phyloP scores from a whole-genome alignment of 2,888 invertebrate genomes.

The Cephalotes varians region DNA sequence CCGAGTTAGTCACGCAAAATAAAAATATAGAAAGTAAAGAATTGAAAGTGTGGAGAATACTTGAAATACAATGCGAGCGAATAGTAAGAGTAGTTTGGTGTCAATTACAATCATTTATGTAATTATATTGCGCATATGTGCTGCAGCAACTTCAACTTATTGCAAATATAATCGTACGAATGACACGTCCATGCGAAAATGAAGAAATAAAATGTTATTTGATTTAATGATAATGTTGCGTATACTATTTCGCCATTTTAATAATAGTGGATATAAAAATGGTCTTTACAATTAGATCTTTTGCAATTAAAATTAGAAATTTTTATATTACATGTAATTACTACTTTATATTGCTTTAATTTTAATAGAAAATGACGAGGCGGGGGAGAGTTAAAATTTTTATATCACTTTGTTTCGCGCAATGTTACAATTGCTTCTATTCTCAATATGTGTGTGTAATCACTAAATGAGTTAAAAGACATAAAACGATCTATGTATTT shows the following conservation, averaged over 20 bases:
- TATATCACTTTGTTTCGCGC: background rate
- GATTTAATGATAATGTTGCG: background rate
- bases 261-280: background rate
- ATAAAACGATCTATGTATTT: background rate
- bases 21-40: constrained; percentile 17
- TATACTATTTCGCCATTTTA: background rate
- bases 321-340: background rate
- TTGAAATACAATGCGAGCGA: background rate
- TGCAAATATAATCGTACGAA: background rate
- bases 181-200: background rate
- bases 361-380: background rate
- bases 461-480: background rate
- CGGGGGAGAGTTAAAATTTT: background rate
- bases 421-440: background rate
- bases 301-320: background rate
- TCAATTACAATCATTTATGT: constrained; percentile 25
- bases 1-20: constrained; percentile 31
- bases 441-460: no score
- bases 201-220: constrained; percentile 13
- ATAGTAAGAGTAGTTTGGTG: background rate
- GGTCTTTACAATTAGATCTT: background rate
- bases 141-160: background rate
- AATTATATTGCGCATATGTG: constrained; percentile 6
- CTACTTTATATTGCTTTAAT: background rate
- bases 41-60: background rate